phyloP scores from a whole-genome alignment of 2,797 vertebrate genomes.

The Enteromius trimaculatus region DNA sequence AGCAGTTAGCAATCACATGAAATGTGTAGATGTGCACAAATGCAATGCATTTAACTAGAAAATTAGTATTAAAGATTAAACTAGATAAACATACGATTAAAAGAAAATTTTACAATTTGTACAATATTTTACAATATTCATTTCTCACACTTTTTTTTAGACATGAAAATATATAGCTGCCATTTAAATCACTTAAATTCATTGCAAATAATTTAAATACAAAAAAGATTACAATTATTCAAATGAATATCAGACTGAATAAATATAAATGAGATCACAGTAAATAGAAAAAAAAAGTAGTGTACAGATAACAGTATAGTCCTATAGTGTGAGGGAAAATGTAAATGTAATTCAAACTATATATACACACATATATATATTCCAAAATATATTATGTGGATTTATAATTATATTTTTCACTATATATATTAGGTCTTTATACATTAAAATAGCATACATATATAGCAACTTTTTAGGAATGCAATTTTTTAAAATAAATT shows the following conservation, averaged over 20 bases:
- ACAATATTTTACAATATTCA: not conserved
- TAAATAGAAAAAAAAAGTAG: too few relatives aligned
- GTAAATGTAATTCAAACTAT: not conserved
- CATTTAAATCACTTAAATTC: too few relatives aligned
- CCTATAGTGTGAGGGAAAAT: not conserved
- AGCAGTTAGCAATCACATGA: not conserved
- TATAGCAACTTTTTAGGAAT: not conserved
- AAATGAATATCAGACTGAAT: not conserved
- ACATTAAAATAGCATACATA: not conserved
- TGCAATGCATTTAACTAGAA: not conserved
- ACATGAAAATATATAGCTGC: not conserved
- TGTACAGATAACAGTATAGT: not conserved
- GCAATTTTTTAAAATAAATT: too few relatives aligned
- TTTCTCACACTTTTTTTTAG: too few relatives aligned
- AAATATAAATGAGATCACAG: not conserved
- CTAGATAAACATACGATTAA: not conserved
- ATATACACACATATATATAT: too few relatives aligned
- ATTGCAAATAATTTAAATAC: not conserved
- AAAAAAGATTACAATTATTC: not conserved
- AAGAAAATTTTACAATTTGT: too few relatives aligned
- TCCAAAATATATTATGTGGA: not conserved
- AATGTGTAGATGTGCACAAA: not conserved
- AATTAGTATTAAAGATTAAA: not conserved
- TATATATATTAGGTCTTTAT: not conserved
- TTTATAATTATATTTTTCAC: not conserved